Conservation (phyloP, 2,797 vertebrate genomes). For the Rhadinocentrus ornatus region DNA sequence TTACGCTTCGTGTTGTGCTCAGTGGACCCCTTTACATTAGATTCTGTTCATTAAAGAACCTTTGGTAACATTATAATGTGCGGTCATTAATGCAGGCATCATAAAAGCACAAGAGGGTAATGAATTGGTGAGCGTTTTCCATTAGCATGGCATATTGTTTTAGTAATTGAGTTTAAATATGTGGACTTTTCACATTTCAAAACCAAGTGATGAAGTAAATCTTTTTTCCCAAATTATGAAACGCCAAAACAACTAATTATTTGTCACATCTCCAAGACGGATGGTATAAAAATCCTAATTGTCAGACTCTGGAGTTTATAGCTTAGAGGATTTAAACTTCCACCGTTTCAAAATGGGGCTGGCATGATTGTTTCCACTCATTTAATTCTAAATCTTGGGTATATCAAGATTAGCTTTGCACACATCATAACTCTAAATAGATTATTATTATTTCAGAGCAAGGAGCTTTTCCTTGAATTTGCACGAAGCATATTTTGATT, state of each 20-base stretch:
- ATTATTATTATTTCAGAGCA: not conserved
- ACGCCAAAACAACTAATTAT: slow-evolving; percentile 10
- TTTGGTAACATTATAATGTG: slow-evolving; percentile 67
- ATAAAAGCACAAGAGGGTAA: slow-evolving; percentile 67
- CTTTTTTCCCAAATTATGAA: slow-evolving; percentile 4
- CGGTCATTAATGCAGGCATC: slow-evolving; percentile 71
- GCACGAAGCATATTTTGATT: too few species aligned
- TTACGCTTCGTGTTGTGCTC: slow-evolving; percentile 68
- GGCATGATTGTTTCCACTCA: not conserved
- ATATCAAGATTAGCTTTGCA: too few species aligned
- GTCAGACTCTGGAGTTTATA: not conserved
- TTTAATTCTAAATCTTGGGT: not conserved
- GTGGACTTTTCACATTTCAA: slow-evolving; percentile 43
- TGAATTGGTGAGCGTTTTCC: slow-evolving; percentile 65
- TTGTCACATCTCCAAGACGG: not conserved
- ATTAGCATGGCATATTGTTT: slow-evolving; percentile 70
- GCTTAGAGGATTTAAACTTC: not conserved
- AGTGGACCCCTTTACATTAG: slow-evolving; percentile 61
- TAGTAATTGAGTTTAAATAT: slow-evolving; percentile 72
- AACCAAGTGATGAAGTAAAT: slow-evolving; percentile 32
- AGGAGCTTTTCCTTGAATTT: not conserved
- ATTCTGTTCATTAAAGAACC: slow-evolving; percentile 66
- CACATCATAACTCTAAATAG: too few species aligned
- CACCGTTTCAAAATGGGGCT: not conserved
- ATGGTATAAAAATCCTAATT: slow-evolving; percentile 3